phyloP scores from a whole-genome alignment of 2,113 vertebrate species.

The Brienomyrus brachyistius region DNA sequence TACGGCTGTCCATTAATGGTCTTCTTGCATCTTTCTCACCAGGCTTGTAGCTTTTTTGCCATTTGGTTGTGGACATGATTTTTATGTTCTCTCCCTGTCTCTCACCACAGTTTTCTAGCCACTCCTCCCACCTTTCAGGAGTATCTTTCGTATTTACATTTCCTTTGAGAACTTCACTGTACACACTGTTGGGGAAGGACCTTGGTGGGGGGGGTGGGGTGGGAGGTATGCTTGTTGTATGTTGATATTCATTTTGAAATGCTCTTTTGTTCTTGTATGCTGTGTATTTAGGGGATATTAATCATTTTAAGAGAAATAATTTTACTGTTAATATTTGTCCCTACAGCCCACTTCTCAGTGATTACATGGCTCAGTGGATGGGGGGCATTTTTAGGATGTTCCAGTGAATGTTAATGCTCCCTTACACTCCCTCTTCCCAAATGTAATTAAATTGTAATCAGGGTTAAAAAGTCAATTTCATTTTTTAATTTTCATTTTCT shows the following conservation, averaged over 20 bases:
- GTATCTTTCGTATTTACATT: neutral
- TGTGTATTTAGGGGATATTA: constrained; percentile 8
- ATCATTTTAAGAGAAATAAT: constrained; percentile 18
- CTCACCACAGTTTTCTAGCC: neutral
- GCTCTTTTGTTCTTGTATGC: constrained; percentile 14
- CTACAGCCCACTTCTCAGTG: neutral
- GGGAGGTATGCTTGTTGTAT: neutral
- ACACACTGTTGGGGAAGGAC: neutral
- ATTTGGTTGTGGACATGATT: neutral
- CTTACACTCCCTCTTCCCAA: constrained; percentile 5
- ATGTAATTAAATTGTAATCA: constrained; percentile 27
- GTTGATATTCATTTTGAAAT: constrained; percentile 18
- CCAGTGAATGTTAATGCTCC: constrained; percentile 3
- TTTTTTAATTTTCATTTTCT: neutral
- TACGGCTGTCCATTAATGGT: neutral
- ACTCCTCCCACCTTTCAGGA: neutral
- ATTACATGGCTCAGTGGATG: neutral
- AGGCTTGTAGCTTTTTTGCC: neutral
- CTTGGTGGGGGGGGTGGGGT: neutral
- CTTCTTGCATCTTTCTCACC: neutral
- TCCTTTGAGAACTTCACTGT: neutral
- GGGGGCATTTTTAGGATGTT: neutral
- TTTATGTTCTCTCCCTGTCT: neutral
- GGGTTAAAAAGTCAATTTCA: constrained; percentile 15
- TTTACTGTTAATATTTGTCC: constrained; percentile 8